These are phyloP conservation scores for Crenichthys baileyi DNA, from an alignment of 2,797 vertebrate species.

Conservation along the genomic window DNA sequence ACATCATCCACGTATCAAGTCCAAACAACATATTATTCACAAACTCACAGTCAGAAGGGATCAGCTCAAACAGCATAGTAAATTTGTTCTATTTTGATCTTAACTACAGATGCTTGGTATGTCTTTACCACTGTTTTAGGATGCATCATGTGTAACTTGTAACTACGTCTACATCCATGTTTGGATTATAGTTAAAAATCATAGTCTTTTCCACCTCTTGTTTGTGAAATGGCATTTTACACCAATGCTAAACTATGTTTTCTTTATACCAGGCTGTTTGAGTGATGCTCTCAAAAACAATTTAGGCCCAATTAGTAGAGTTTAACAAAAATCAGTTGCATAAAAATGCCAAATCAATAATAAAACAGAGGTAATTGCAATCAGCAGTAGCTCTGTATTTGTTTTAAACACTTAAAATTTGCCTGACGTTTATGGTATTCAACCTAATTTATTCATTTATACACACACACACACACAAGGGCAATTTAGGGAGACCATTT, in stretches of 20 bases:
- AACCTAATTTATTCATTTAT: too few species aligned
- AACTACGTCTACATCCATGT: not conserved
- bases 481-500: too few species aligned
- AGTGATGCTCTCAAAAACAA: not conserved
- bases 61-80: constrained; percentile 1
- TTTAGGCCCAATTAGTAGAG: not conserved
- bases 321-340: not conserved
- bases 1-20: constrained; percentile 43
- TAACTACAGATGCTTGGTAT: not conserved
- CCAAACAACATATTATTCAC: constrained; percentile 31
- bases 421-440: not conserved
- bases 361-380: not conserved
- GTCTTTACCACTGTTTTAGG: not conserved
- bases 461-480: too few species aligned
- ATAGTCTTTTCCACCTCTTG: not conserved
- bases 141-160: not conserved
- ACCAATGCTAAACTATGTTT: not conserved
- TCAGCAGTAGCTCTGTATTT: too few species aligned
- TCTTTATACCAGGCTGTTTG: not conserved
- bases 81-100: not conserved
- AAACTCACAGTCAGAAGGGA: constrained; percentile 2
- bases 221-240: not conserved
- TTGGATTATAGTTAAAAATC: not conserved
- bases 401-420: not conserved
- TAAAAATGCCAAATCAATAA: too few species aligned